Evolutionary conservation across 2,888 invertebrate species (phyloP).

Genomic region (Sphaeridia pumilis): DNA sequence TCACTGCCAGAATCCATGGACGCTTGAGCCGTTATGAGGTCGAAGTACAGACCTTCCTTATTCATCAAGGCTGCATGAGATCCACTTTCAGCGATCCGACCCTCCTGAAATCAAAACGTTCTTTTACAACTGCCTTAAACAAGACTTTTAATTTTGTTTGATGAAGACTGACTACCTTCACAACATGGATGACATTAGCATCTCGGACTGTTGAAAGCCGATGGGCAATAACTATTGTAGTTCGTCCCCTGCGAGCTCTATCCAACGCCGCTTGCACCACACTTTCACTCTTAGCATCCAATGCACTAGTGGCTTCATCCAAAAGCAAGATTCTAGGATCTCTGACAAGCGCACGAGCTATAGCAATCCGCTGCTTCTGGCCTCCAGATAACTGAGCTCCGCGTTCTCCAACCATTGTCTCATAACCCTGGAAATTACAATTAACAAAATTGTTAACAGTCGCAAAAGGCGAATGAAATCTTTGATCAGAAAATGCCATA

Average conservation of each 20-base stretch:
- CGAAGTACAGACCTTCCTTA: conserved; percentile 37
- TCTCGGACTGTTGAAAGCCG: conserved; percentile 37
- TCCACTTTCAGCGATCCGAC: conserved; percentile 38
- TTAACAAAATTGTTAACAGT: not conserved
- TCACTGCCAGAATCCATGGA: conserved; percentile 25
- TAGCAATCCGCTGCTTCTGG: conserved; percentile 45
- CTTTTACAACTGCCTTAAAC: conserved; percentile 7
- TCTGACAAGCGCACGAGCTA: conserved; percentile 45
- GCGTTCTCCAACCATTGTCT: conserved; percentile 43
- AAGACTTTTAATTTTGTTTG: too few species aligned
- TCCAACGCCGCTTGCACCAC: conserved; percentile 46
- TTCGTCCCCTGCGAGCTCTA: conserved; percentile 40
- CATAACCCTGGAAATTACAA: conserved; percentile 37
- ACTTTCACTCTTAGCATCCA: conserved; percentile 44
- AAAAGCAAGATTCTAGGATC: conserved; percentile 41
- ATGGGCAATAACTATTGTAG: conserved; percentile 39
- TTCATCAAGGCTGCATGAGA: conserved; percentile 38
- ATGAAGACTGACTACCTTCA: conserved; percentile 39
- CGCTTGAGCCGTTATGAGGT: conserved; percentile 37
- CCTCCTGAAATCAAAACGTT: conserved; percentile 28
- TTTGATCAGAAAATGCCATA: conserved; percentile 9
- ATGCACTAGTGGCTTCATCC: conserved; percentile 45
- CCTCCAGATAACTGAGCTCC: conserved; percentile 43
- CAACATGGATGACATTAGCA: conserved; percentile 38
- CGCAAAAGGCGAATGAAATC: not conserved